Evolutionary conservation across 2,888 invertebrate species (phyloP).

Genomic region (Tinea trinotella): DNA sequence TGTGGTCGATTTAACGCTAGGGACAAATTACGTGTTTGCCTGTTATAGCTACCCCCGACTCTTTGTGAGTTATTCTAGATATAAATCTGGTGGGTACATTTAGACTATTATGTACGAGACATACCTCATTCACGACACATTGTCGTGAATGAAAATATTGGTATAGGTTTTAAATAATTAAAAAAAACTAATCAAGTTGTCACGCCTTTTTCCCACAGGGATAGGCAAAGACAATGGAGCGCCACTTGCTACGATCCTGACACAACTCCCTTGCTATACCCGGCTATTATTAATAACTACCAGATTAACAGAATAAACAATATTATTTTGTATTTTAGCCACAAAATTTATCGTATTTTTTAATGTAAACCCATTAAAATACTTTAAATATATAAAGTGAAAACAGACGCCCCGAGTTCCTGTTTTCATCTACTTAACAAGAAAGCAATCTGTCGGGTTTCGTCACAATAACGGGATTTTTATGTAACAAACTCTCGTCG

Average conservation of each 20-base stretch:
- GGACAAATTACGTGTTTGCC: slow-evolving; percentile 70
- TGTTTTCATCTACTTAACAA: slow-evolving; percentile 65
- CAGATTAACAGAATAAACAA: background rate
- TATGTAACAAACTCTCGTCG: slow-evolving; percentile 67
- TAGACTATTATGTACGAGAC: background rate
- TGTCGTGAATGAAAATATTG: too few relatives aligned
- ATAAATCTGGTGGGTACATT: slow-evolving; percentile 46
- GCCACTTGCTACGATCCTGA: too few relatives aligned
- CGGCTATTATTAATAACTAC: background rate
- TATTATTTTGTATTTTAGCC: background rate
- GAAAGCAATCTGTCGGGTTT: slow-evolving; percentile 70
- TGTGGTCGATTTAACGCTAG: slow-evolving; percentile 69
- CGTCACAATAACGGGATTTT: slow-evolving; percentile 69
- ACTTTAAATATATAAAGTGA: slow-evolving; percentile 2
- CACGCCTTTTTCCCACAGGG: too few relatives aligned
- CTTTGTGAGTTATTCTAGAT: slow-evolving; percentile 41
- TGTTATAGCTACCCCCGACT: slow-evolving; percentile 36
- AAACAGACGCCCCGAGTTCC: slow-evolving; percentile 5
- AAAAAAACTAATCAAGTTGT: too few relatives aligned
- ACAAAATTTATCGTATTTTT: background rate
- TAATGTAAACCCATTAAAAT: background rate
- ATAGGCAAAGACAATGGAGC: too few relatives aligned
- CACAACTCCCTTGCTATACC: too few relatives aligned
- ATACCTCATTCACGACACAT: too few relatives aligned
- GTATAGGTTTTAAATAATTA: too few relatives aligned